These are phyloP conservation scores for Eleginops maclovinus DNA, from an alignment of 2,113 vertebrate species.

Conservation along the genomic window DNA sequence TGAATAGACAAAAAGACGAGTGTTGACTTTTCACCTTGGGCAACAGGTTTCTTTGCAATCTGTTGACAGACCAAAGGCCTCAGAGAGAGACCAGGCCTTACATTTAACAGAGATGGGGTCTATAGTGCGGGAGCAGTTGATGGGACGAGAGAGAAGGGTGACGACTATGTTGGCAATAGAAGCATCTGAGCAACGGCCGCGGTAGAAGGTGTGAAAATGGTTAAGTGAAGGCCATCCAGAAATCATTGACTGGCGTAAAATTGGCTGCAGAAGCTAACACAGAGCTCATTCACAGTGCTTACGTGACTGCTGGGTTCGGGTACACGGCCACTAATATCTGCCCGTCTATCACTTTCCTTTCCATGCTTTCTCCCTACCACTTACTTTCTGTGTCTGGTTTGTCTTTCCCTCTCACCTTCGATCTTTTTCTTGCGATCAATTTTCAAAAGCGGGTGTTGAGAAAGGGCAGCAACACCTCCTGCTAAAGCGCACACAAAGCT, in stretches of 20 bases:
- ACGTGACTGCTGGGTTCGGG: constrained; percentile 8
- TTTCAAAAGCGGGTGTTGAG: background rate
- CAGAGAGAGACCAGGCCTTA: constrained; percentile 34
- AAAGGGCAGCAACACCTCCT: background rate
- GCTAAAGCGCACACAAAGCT: background rate
- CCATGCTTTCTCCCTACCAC: background rate
- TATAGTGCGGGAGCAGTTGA: constrained; percentile 34
- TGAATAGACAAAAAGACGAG: constrained; percentile 51
- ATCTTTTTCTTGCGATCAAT: constrained; percentile 13
- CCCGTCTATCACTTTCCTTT: constrained; percentile 5
- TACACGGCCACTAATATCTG: constrained; percentile 6
- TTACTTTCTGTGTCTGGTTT: background rate
- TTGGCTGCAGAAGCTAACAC: constrained; percentile 50
- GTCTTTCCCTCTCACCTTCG: background rate
- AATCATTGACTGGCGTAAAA: constrained; percentile 46
- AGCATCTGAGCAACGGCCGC: constrained; percentile 24
- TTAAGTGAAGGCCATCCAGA: constrained; percentile 43
- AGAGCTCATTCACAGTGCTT: constrained; percentile 54
- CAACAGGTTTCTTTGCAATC: constrained; percentile 56
- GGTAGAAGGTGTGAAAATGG: constrained; percentile 32
- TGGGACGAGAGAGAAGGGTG: constrained; percentile 32
- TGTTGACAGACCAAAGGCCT: constrained; percentile 50
- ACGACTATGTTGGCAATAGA: constrained; percentile 47
- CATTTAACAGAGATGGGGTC: constrained; percentile 43
- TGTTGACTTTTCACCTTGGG: constrained; percentile 61